Evolutionary conservation across 2,113 vertebrate species (phyloP), one percentile per base, ranked within the genome.

Genomic region (Pomatorhinus ruficollis): DNA sequence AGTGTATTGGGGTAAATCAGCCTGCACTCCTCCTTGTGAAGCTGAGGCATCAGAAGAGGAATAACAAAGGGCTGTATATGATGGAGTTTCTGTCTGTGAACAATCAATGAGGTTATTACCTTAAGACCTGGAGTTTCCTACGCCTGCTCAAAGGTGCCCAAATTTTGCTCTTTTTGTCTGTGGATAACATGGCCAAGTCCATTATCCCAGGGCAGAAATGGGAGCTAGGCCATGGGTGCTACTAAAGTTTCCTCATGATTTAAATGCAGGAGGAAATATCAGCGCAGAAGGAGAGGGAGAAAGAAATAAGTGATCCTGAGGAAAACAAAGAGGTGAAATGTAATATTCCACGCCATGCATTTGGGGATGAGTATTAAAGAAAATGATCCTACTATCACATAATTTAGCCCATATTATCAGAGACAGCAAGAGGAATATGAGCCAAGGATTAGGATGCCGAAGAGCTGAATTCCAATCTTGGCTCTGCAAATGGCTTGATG

Each of bases 281-380:
- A 70, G 39, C 3, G 0, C 33, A 66, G 63, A 61, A 69, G 18
- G 11, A 35, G 37, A 59, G 59, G 69, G 60, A 82, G 52, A 47
- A 89, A 52, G 54, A 63, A 78, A 16, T 22, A 42, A 74, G 50
- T 50, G 60, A 69, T 94, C 52, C 68, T 28, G 79, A 90, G 66
- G 40, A 93, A 79, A 92, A 86, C 66, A 83, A 76, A 88, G 70
- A 77, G 8, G n/a, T 40, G 57, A 90, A 96, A 77, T 86, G 42
- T 66, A 93, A 81, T 90, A 92, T 77, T 74, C 56, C 39, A 6
- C 12, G 2, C 50, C 76, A 54, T 63, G 60, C 47, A 75, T 77
- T 93, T 87, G 44, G n/a, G 89, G 72, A 90, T 95, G 68, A 89
- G 90, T 95, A 93, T 77, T 92, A 77, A 89, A 81, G 94, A 89